Conservation (phyloP, 2,888 invertebrate genomes). For the Netelia virgata region DNA sequence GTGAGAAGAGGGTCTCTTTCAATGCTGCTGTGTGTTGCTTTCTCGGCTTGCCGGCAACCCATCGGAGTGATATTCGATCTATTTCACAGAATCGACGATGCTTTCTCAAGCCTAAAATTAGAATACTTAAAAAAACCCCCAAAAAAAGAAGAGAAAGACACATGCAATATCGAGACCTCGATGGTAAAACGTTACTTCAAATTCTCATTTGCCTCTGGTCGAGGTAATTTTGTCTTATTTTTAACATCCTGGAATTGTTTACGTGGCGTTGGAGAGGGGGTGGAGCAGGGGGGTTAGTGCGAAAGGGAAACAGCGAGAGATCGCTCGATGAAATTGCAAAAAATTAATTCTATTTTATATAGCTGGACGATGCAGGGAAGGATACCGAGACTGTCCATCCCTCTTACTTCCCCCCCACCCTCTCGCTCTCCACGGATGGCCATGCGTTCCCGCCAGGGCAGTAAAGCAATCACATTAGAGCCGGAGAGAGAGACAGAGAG, state of each 20-base stretch:
- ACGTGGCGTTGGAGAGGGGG: too few relatives aligned
- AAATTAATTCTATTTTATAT: conserved; percentile 82
- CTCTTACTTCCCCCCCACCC: background rate
- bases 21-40: conserved; percentile 14
- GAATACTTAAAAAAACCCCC: background rate
- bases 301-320: conserved; percentile 4
- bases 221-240: conserved; percentile 6
- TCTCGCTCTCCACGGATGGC: conserved; percentile 10
- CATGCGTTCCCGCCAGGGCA: conserved; percentile 66
- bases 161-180: background rate
- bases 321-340: conserved; percentile 76
- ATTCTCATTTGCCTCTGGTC: background rate
- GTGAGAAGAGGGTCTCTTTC: too few relatives aligned
- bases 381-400: background rate
- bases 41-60: conserved; percentile 54
- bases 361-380: conserved; percentile 50
- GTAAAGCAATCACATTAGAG: conserved; percentile 83
- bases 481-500: conserved; percentile 43
- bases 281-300: too few relatives aligned
- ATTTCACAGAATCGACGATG: conserved; percentile 1
- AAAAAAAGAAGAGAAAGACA: background rate
- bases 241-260: background rate
- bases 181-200: background rate
- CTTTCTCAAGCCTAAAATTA: conserved; percentile 6
- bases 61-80: conserved; percentile 16